These are phyloP conservation scores for Cairina moschata DNA, from an alignment of 2,113 vertebrate species.

Conservation along the genomic window DNA sequence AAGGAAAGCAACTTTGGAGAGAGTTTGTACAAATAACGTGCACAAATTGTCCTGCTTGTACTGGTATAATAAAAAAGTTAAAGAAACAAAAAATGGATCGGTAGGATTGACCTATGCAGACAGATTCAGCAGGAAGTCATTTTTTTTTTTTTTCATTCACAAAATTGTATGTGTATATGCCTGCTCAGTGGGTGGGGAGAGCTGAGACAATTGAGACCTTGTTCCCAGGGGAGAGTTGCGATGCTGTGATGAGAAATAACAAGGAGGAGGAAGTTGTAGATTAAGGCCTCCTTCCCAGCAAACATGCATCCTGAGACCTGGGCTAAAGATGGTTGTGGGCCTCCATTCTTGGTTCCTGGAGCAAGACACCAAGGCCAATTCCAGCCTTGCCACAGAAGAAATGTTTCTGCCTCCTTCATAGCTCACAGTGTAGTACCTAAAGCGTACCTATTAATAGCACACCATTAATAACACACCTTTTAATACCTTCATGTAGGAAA, in stretches of 20 bases:
- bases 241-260: neutral
- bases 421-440: neutral
- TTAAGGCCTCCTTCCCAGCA: neutral
- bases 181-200: neutral
- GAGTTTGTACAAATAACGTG: neutral
- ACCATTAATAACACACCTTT: too few relatives aligned
- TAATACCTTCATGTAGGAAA: neutral
- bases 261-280: accelerated
- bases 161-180: neutral
- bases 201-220: neutral
- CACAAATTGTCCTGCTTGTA: neutral
- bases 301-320: neutral
- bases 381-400: neutral
- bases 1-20: neutral
- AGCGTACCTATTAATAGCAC: neutral
- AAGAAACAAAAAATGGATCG: neutral
- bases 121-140: neutral
- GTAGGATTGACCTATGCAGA: neutral
- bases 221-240: neutral
- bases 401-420: neutral
- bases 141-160: neutral
- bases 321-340: neutral
- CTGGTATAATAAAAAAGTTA: neutral
- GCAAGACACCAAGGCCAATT: neutral
- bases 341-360: neutral